Conservation (phyloP, 2,113 vertebrate genomes). For the Gymnobelideus leadbeateri region DNA sequence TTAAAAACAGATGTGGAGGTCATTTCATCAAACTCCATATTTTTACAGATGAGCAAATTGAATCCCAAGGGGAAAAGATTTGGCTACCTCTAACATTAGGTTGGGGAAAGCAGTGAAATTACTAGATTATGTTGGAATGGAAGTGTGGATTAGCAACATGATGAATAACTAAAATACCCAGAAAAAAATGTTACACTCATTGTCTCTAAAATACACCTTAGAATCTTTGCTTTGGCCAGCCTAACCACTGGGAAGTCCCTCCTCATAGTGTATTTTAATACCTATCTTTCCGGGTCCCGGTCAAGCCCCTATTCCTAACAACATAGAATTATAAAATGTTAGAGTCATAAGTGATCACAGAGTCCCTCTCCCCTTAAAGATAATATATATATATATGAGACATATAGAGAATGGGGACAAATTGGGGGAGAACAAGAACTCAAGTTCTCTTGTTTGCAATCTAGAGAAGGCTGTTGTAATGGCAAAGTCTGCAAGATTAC, state of each 20-base stretch:
- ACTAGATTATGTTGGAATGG: not conserved
- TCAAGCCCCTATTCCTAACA: not conserved
- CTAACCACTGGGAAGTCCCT: too few species aligned
- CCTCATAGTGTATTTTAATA: not conserved
- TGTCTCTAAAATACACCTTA: not conserved
- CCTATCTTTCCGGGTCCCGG: not conserved
- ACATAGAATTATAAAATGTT: not conserved
- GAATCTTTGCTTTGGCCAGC: not conserved
- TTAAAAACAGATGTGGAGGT: not conserved
- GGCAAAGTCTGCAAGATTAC: not conserved
- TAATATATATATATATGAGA: too few species aligned
- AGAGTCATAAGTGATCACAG: not conserved
- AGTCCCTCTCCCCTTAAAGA: not conserved
- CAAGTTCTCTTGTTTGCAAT: not conserved
- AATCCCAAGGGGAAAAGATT: not conserved
- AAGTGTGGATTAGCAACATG: not conserved
- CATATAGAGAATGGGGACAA: not conserved
- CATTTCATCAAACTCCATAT: not conserved
- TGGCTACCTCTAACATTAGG: not conserved
- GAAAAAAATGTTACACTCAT: not conserved
- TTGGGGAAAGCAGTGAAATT: not conserved
- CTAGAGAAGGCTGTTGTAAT: not conserved
- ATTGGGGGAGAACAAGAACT: not conserved
- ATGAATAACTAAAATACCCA: not conserved
- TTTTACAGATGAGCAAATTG: not conserved